A percentile compares a stretch with the other conserved stretches of the same genome.
These are phyloP conservation scores for Phenganax subtilis DNA, from an alignment of 92 coral and sea anemone species.

Conservation along the genomic window DNA sequence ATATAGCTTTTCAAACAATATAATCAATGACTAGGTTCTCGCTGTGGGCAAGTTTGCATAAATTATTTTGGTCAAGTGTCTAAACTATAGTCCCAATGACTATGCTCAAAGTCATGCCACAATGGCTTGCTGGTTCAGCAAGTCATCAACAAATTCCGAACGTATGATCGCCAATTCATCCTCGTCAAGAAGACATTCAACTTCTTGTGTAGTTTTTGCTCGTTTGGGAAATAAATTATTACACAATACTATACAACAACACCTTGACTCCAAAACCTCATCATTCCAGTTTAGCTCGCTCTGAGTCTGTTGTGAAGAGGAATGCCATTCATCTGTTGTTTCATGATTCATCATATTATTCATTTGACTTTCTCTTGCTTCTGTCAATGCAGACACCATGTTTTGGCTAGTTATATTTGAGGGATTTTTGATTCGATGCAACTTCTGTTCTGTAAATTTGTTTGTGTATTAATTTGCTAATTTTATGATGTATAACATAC, in stretches of 20 bases:
- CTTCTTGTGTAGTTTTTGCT: slow-evolving; percentile 65
- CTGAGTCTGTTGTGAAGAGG: slow-evolving; percentile 3
- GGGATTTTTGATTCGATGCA: slow-evolving; percentile 24
- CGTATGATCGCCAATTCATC: slow-evolving; percentile 26
- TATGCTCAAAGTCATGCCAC: background rate
- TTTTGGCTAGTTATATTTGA: slow-evolving; percentile 32
- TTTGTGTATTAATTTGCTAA: background rate
- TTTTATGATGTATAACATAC: background rate
- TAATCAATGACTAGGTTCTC: too few relatives aligned
- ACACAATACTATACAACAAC: slow-evolving; percentile 58
- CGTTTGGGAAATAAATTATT: slow-evolving; percentile 64
- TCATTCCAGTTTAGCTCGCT: slow-evolving; percentile 36
- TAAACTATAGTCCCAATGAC: background rate
- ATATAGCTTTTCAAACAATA: too few relatives aligned
- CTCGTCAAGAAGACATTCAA: slow-evolving; percentile 56
- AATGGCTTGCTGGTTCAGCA: slow-evolving; percentile 4
- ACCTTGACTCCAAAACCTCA: slow-evolving; percentile 29
- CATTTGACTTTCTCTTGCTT: slow-evolving; percentile 58
- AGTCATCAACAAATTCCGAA: slow-evolving; percentile 15
- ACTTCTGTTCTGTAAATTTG: slow-evolving; percentile 30
- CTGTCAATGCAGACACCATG: slow-evolving; percentile 40
- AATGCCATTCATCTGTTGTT: slow-evolving; percentile 39
- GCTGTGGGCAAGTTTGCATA: too few relatives aligned
- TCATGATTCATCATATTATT: slow-evolving; percentile 47
- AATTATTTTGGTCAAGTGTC: background rate